Conservation (phyloP, 2,888 invertebrate genomes). For the Myathropa florea region DNA sequence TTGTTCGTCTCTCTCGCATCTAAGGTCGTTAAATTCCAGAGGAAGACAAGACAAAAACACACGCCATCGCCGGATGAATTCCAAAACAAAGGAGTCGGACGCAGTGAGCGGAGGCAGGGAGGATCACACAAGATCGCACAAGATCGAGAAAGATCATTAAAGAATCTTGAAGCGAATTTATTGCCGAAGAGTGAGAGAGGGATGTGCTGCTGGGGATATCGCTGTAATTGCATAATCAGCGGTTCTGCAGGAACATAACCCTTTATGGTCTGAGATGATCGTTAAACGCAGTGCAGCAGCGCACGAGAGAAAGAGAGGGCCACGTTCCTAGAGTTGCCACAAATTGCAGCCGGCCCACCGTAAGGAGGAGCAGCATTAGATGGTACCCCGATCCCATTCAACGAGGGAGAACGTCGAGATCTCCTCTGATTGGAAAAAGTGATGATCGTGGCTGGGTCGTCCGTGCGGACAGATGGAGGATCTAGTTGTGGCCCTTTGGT, state of each 20-base stretch:
- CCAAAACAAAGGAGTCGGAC: slow-evolving; percentile 8
- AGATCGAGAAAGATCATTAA: not conserved
- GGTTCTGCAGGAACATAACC: slow-evolving; percentile 57
- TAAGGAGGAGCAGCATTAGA: not conserved
- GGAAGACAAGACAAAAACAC: slow-evolving; percentile 10
- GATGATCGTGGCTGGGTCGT: slow-evolving; percentile 4
- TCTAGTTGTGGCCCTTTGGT: slow-evolving; percentile 22
- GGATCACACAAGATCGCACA: slow-evolving; percentile 54
- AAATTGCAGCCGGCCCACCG: slow-evolving; percentile 16
- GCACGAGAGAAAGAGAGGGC: slow-evolving; percentile 14
- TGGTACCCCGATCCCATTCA: not conserved
- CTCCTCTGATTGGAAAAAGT: slow-evolving; percentile 47
- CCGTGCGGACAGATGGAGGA: not conserved
- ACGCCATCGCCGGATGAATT: slow-evolving; percentile 54
- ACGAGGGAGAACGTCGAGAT: not conserved
- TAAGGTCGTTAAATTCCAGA: slow-evolving; percentile 55
- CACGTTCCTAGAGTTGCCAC: slow-evolving; percentile 7
- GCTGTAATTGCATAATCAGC: slow-evolving; percentile 69
- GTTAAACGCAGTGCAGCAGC: not conserved
- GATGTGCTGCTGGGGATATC: not conserved
- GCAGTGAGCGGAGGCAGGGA: not conserved
- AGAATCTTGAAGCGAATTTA: not conserved
- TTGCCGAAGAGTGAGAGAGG: not conserved
- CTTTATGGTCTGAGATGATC: slow-evolving; percentile 49
- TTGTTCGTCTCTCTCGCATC: not conserved